These are phyloP conservation scores for Phyllotreta striolata DNA, from an alignment of 2,888 invertebrate species.

Conservation along the genomic window DNA sequence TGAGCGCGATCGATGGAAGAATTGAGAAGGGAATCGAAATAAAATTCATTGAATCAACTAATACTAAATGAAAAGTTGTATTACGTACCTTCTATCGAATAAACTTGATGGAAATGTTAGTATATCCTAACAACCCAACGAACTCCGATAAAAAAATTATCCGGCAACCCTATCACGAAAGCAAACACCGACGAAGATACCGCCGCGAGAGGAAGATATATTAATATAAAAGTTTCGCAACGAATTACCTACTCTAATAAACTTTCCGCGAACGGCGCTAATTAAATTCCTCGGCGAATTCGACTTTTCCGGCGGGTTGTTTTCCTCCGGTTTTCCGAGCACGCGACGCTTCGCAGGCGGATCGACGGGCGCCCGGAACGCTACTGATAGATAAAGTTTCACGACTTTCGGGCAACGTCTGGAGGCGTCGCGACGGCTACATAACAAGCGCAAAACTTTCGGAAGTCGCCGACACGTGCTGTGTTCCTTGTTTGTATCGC, in stretches of 20 bases:
- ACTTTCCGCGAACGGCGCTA: no score
- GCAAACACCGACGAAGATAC: background rate
- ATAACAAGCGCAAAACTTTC: slow-evolving; percentile 32
- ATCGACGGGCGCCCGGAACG: slow-evolving; percentile 25
- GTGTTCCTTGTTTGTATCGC: background rate
- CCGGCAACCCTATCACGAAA: no score
- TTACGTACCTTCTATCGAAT: background rate
- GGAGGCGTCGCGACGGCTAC: slow-evolving; percentile 36
- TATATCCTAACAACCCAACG: no score
- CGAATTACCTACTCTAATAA: no score
- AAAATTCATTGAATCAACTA: background rate
- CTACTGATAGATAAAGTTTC: slow-evolving; percentile 36
- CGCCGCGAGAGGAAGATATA: background rate
- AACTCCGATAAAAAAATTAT: no score
- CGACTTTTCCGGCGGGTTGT: no score
- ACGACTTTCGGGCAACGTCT: slow-evolving; percentile 36
- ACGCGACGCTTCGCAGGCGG: slow-evolving; percentile 6
- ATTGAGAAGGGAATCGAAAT: no score
- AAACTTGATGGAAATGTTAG: background rate
- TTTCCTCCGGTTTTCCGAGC: background rate
- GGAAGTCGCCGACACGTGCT: slow-evolving; percentile 38
- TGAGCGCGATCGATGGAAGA: no score
- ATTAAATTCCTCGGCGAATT: background rate
- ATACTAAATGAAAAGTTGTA: background rate
- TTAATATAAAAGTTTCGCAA: no score